Evolutionary conservation across 2,113 vertebrate genomes (phyloP).

Genomic region (Phalacrocorax pelagicus): DNA sequence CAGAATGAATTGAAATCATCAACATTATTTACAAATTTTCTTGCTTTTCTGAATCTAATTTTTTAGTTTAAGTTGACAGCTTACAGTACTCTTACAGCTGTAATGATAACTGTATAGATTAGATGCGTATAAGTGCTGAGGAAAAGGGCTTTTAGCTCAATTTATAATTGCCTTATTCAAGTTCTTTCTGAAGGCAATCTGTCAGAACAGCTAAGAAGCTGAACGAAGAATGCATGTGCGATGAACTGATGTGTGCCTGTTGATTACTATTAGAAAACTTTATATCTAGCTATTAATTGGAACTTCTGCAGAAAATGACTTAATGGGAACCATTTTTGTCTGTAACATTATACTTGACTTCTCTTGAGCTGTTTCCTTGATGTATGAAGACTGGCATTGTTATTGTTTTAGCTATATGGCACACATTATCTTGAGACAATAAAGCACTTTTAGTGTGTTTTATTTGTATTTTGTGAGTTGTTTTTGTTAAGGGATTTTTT

Average conservation of each 20-base stretch:
- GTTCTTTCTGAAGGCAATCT: background rate
- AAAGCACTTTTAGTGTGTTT: background rate
- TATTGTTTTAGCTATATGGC: background rate
- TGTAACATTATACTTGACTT: background rate
- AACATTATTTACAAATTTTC: background rate
- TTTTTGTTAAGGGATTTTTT: background rate
- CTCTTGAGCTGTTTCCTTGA: background rate
- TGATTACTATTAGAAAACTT: slow-evolving; percentile 36
- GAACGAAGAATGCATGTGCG: background rate
- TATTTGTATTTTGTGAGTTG: background rate
- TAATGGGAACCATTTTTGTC: background rate
- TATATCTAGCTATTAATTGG: background rate
- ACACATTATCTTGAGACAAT: background rate
- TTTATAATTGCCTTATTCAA: slow-evolving; percentile 23
- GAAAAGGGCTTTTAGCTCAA: background rate
- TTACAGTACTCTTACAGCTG: background rate
- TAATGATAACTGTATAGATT: background rate
- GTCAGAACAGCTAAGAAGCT: background rate
- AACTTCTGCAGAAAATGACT: background rate
- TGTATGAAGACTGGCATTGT: background rate
- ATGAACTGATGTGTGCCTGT: background rate
- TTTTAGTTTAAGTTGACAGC: background rate
- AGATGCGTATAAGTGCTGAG: background rate
- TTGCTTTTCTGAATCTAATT: background rate
- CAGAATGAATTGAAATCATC: background rate